Conservation (phyloP, 2,888 invertebrate species). For the Pseudococcus longispinus region DNA sequence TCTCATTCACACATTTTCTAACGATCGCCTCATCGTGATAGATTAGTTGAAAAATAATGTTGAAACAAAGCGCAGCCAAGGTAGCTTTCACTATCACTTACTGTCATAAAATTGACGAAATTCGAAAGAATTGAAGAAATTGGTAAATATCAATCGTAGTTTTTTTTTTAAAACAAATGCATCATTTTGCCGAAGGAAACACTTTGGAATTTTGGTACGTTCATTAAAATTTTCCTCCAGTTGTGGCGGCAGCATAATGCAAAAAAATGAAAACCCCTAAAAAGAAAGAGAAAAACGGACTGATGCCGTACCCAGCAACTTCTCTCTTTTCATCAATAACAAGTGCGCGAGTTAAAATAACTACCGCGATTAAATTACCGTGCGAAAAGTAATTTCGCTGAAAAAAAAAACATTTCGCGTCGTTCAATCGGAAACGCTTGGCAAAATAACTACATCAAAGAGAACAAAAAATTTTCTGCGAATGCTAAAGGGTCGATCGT, state of each 20-base stretch:
- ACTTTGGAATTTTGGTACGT: too few species aligned
- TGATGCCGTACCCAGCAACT: background rate
- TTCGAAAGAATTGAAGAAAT: too few species aligned
- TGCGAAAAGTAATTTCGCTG: background rate
- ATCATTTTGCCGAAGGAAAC: too few species aligned
- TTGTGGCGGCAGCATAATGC: background rate
- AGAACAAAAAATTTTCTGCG: background rate
- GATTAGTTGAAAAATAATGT: too few species aligned
- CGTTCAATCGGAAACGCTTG: constrained; percentile 26
- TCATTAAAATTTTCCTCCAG: too few species aligned
- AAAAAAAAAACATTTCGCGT: background rate
- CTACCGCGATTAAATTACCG: background rate
- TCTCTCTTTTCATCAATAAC: background rate
- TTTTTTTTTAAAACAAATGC: too few species aligned
- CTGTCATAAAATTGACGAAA: too few species aligned
- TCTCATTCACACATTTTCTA: too few species aligned
- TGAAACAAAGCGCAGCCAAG: too few species aligned
- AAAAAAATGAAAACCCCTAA: background rate
- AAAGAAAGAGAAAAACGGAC: background rate
- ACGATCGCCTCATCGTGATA: too few species aligned
- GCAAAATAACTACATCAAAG: constrained; percentile 17
- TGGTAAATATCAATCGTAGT: too few species aligned
- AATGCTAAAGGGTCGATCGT: background rate
- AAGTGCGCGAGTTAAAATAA: constrained; percentile 17
- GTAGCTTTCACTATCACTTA: too few species aligned